These are phyloP conservation scores for Myathropa florea DNA, from an alignment of 2,888 invertebrate species.

Conservation along the genomic window DNA sequence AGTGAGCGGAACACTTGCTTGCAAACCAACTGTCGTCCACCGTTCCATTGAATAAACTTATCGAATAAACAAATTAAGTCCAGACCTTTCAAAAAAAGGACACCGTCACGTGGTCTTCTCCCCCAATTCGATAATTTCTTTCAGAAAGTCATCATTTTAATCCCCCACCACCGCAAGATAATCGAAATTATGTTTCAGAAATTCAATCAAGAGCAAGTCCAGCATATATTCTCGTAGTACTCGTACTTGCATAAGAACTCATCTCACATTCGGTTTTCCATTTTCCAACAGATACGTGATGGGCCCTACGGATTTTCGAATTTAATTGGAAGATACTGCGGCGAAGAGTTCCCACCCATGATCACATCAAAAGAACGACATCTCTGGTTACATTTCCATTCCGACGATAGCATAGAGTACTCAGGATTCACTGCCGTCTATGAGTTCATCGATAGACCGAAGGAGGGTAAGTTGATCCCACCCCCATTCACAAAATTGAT, in stretches of 20 bases:
- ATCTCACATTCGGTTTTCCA: conserved; percentile 3
- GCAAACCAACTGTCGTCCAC: not conserved
- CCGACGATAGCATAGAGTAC: conserved; percentile 91
- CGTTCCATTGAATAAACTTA: not conserved
- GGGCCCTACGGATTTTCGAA: conserved; percentile 89
- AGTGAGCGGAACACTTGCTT: not conserved
- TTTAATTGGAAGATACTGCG: conserved; percentile 86
- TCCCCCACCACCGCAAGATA: not conserved
- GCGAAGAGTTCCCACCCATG: conserved; percentile 86
- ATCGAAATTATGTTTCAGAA: conserved; percentile 26
- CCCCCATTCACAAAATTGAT: no score
- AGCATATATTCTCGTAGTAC: no score
- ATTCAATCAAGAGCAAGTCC: conserved; percentile 39
- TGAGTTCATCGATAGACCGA: conserved; percentile 84
- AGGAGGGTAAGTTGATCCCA: conserved; percentile 81
- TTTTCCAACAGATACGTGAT: conserved; percentile 84
- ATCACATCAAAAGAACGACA: conserved; percentile 87
- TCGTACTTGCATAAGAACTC: conserved; percentile 1
- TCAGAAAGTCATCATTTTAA: not conserved
- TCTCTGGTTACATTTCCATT: conserved; percentile 90
- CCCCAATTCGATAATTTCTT: not conserved
- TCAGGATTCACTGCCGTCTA: conserved; percentile 90
- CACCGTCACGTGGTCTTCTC: not conserved
- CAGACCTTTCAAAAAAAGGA: not conserved
- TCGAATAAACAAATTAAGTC: not conserved